phyloP scores from a whole-genome alignment of 2,797 vertebrate genomes.

The Sphenodon punctatus region DNA sequence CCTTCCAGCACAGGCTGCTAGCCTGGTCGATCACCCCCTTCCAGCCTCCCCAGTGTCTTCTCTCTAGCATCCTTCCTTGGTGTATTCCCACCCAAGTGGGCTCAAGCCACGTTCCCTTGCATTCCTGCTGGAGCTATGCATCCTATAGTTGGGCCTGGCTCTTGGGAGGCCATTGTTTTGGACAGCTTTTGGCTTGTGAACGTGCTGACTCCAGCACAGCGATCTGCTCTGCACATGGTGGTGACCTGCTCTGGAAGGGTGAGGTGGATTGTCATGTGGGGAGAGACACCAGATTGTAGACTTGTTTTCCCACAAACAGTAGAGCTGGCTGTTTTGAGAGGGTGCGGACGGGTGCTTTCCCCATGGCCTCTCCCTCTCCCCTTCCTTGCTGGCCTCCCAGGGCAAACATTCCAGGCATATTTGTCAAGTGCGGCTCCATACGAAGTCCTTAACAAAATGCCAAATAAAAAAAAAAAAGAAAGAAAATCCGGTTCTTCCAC shows the following conservation, averaged over 20 bases:
- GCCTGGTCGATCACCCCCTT: neutral
- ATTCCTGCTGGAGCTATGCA: neutral
- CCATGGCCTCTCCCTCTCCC: constrained; percentile 43
- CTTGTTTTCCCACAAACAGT: neutral
- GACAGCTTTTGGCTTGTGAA: neutral
- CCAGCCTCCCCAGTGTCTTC: neutral
- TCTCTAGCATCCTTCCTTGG: neutral
- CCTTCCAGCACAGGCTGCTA: neutral
- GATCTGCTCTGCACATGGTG: accelerated
- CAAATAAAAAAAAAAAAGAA: too few relatives aligned
- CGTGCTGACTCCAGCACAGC: accelerated
- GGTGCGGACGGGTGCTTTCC: constrained; percentile 45
- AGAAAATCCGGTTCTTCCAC: constrained; percentile 64
- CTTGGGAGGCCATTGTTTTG: neutral
- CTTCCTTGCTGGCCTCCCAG: constrained; percentile 46
- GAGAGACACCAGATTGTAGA: neutral
- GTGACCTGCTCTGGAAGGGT: neutral
- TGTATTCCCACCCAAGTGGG: neutral
- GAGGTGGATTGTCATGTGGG: neutral
- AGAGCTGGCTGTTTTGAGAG: constrained; percentile 12
- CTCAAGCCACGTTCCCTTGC: neutral
- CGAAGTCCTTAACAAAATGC: constrained; percentile 52
- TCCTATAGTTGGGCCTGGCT: neutral
- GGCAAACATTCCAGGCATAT: constrained; percentile 68
- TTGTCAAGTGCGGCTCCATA: constrained; percentile 57